Percentiles rank a stretch among this genome's conserved stretches.
Conservation (phyloP, 2,797 vertebrate genomes). For the Microctenopoma steveboyesi region DNA sequence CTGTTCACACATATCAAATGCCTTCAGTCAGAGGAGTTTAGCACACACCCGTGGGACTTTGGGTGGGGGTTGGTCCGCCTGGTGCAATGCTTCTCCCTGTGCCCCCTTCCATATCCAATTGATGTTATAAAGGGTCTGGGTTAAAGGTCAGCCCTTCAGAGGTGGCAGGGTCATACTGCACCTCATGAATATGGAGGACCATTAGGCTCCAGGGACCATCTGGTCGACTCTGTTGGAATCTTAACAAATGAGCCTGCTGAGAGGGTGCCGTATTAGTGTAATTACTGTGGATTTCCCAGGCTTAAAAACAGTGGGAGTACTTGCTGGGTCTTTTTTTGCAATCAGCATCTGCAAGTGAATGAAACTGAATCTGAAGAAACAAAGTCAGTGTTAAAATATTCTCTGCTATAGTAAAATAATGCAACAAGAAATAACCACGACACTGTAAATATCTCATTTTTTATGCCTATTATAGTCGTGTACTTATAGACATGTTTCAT, state of each 20-base stretch:
- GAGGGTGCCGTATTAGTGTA: slow-evolving; percentile 63
- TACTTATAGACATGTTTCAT: slow-evolving; percentile 1
- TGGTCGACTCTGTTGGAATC: slow-evolving; percentile 67
- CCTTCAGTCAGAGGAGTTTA: slow-evolving; percentile 55
- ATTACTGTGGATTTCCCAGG: slow-evolving; percentile 73
- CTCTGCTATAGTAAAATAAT: neutral
- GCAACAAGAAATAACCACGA: neutral
- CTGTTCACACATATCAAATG: slow-evolving; percentile 57
- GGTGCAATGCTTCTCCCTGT: slow-evolving; percentile 52
- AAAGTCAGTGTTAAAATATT: neutral
- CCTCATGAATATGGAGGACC: slow-evolving; percentile 79
- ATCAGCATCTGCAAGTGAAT: slow-evolving; percentile 33
- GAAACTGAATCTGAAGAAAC: slow-evolving; percentile 13
- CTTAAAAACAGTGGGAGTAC: slow-evolving; percentile 20
- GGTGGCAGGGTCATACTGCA: slow-evolving; percentile 72
- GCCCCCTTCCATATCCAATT: slow-evolving; percentile 67
- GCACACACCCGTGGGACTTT: slow-evolving; percentile 47
- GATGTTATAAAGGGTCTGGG: slow-evolving; percentile 71
- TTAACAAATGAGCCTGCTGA: slow-evolving; percentile 73
- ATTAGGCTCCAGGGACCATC: slow-evolving; percentile 73
- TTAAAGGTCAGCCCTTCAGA: slow-evolving; percentile 74
- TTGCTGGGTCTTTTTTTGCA: slow-evolving; percentile 25
- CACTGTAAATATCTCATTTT: neutral
- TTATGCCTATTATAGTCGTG: neutral
- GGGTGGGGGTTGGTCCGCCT: slow-evolving; percentile 48